Evolutionary conservation across 2,113 vertebrate genomes (phyloP).

Genomic region (Lepus americanus): DNA sequence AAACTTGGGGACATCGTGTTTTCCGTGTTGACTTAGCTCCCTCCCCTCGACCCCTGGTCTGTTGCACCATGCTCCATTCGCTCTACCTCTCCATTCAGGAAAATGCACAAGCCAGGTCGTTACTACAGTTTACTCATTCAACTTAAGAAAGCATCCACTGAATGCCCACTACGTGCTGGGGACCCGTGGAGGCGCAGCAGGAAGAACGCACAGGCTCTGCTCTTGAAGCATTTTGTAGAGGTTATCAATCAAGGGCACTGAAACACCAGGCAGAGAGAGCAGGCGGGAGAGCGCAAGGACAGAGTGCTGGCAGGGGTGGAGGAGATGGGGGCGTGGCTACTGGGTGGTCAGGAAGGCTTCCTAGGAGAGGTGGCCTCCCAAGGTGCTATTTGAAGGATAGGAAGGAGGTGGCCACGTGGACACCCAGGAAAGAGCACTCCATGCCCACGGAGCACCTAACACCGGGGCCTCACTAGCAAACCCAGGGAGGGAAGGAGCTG

Average conservation of each 20-base stretch:
- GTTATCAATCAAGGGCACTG: rapidly evolving
- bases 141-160: neutral
- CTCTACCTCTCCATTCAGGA: neutral
- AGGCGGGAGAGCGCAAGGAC: rapidly evolving
- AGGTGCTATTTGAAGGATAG: neutral
- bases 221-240: neutral
- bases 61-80: neutral
- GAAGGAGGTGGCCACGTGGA: neutral
- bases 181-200: neutral
- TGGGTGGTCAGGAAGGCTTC: neutral
- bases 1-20: neutral
- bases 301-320: too few relatives aligned
- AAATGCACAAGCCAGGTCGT: neutral
- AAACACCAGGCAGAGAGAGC: neutral
- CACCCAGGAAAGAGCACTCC: rapidly evolving
- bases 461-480: rapidly evolving
- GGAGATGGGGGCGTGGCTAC: rapidly evolving
- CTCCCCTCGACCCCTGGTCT: neutral
- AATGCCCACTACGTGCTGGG: neutral
- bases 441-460: neutral
- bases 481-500: neutral
- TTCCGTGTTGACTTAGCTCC: neutral
- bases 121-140: neutral
- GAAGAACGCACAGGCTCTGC: neutral
- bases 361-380: neutral